A percentile compares a stretch with the other conserved stretches of the same genome.
phyloP scores from a whole-genome alignment of 2,113 vertebrate species.

The Anser cygnoides region DNA sequence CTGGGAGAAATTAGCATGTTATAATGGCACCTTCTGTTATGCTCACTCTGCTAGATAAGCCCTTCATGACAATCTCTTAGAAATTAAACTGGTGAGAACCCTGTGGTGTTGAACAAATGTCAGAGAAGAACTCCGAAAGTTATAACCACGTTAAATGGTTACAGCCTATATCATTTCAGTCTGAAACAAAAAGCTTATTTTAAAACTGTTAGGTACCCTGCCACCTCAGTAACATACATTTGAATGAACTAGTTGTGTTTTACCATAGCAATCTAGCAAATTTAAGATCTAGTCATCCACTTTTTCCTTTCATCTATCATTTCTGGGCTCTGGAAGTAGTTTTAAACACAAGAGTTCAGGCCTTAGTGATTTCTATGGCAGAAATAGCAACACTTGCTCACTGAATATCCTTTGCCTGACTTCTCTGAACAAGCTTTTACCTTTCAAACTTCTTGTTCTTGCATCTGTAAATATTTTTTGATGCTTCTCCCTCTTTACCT shows the following conservation, averaged over 20 bases:
- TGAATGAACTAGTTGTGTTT: not conserved
- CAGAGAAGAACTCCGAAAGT: not conserved
- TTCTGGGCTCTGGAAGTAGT: not conserved
- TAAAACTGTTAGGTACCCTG: not conserved
- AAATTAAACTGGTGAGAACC: not conserved
- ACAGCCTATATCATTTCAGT: not conserved
- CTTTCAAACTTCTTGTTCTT: not conserved
- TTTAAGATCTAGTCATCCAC: not conserved
- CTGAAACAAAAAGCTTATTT: not conserved
- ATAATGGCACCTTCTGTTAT: accelerated
- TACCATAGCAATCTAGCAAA: not conserved
- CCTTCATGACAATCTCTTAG: not conserved
- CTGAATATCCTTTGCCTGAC: not conserved
- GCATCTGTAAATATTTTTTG: not conserved
- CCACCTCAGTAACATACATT: not conserved
- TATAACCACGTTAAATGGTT: not conserved
- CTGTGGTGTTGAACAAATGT: not conserved
- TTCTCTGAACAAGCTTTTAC: not conserved
- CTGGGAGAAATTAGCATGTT: not conserved
- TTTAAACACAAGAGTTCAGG: not conserved
- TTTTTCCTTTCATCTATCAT: not conserved
- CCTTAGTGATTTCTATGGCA: not conserved
- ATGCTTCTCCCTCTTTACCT: not conserved
- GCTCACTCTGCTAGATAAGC: accelerated
- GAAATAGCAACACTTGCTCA: not conserved